These are phyloP conservation scores for Netelia inedita DNA, from an alignment of 2,888 invertebrate species.

Conservation along the genomic window DNA sequence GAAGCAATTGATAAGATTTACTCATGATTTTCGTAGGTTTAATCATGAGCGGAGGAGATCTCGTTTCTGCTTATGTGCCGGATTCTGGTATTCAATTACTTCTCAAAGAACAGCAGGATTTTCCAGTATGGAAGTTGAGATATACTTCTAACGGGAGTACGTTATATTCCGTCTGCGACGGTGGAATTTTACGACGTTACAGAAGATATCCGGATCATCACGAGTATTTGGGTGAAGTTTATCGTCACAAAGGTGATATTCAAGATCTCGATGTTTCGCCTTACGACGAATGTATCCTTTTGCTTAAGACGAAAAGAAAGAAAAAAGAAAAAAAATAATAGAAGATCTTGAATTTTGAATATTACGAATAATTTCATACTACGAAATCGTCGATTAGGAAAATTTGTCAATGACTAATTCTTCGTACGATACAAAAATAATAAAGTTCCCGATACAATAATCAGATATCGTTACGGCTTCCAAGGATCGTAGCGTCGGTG, in stretches of 20 bases:
- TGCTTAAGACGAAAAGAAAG: neutral
- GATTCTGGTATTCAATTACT: slow-evolving; percentile 84
- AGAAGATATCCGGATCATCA: slow-evolving; percentile 85
- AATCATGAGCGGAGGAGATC: slow-evolving; percentile 85
- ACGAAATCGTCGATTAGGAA: neutral
- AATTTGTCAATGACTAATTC: neutral
- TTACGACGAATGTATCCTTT: slow-evolving; percentile 86
- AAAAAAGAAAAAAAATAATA: neutral
- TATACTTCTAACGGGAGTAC: slow-evolving; percentile 85
- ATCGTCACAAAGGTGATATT: slow-evolving; percentile 84
- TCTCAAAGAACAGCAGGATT: slow-evolving; percentile 83
- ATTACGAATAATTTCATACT: too few species aligned
- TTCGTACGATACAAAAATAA: slow-evolving; percentile 8
- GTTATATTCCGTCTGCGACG: slow-evolving; percentile 84
- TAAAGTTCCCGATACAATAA: slow-evolving; percentile 53
- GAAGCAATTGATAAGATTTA: neutral
- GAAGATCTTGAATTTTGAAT: neutral
- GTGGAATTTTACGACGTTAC: slow-evolving; percentile 84
- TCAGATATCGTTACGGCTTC: slow-evolving; percentile 85
- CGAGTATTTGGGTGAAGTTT: slow-evolving; percentile 85
- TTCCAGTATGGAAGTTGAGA: slow-evolving; percentile 84
- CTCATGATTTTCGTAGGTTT: slow-evolving; percentile 78
- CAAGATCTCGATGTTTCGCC: slow-evolving; percentile 86
- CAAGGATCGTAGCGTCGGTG: slow-evolving; percentile 85
- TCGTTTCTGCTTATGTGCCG: slow-evolving; percentile 85